A percentile compares a stretch with the other conserved stretches of the same genome.
phyloP scores from a whole-genome alignment of 37 sponge, comb jelly and placozoan species.

The Spongilla lacustris region DNA sequence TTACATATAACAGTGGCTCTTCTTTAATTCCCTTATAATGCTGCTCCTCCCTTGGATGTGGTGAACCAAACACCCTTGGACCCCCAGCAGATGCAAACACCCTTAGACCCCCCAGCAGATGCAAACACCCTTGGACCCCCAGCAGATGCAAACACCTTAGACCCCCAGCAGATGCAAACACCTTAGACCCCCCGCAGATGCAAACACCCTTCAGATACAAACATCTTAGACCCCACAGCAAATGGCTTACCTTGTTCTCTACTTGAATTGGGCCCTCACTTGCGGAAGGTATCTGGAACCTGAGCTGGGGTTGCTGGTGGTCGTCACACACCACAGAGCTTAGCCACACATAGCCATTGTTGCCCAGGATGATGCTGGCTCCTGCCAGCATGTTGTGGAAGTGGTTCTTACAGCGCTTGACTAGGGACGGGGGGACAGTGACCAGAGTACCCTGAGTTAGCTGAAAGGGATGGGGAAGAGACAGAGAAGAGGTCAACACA shows the following conservation, averaged over 20 bases:
- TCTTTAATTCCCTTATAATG: too few species aligned
- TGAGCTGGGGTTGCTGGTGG: slow-evolving; percentile 34
- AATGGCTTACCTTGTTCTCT: slow-evolving; percentile 24
- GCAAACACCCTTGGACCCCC: too few species aligned
- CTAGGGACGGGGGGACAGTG: slow-evolving; percentile 82
- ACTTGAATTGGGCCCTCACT: slow-evolving; percentile 13
- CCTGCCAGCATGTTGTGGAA: slow-evolving; percentile 94
- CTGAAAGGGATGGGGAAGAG: neutral
- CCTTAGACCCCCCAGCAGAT: too few species aligned
- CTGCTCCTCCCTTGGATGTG: too few species aligned
- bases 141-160: too few species aligned
- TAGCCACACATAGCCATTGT: slow-evolving; percentile 98
- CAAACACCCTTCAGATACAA: too few species aligned
- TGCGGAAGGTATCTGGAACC: slow-evolving; percentile 18
- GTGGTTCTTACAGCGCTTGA: slow-evolving; percentile 95
- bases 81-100: too few species aligned
- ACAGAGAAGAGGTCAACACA: slow-evolving; percentile 8
- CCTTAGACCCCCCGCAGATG: too few species aligned
- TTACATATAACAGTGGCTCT: too few species aligned
- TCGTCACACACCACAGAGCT: slow-evolving; percentile 74
- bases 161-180: too few species aligned
- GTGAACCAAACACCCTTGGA: too few species aligned
- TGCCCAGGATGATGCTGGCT: slow-evolving; percentile 92
- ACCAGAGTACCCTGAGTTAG: slow-evolving; percentile 72
- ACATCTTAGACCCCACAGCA: too few species aligned